A percentile compares a stretch with the other conserved stretches of the same genome.
phyloP scores from a whole-genome alignment of 1,140 invertebrate species.

The Macrobrachium rosenbergii region DNA sequence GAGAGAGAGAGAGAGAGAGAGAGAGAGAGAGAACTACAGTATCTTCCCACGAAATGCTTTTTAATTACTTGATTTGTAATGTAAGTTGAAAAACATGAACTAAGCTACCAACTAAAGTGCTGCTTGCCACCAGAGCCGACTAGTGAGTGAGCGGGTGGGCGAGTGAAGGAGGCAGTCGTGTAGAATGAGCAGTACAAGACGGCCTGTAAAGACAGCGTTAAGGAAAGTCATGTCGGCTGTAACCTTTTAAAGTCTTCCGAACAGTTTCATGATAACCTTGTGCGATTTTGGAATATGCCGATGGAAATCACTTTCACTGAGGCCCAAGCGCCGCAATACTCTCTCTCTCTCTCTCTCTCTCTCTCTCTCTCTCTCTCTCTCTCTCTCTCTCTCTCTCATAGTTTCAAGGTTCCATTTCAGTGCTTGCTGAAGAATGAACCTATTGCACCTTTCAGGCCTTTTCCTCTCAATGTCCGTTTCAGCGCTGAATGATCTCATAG shows the following conservation, averaged over 20 bases:
- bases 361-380: slow-evolving; percentile 36
- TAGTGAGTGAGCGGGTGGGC: background rate
- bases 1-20: background rate
- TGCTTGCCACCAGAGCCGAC: background rate
- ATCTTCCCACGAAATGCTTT: background rate
- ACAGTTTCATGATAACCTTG: too few species aligned
- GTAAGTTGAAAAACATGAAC: background rate
- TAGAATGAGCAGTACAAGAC: too few species aligned
- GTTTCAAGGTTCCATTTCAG: background rate
- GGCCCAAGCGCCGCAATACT: background rate
- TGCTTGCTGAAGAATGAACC: background rate
- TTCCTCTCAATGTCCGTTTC: too few species aligned
- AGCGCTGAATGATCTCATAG: too few species aligned
- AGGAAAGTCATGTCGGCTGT: background rate
- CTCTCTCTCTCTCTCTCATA: slow-evolving; percentile 17
- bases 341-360: slow-evolving; percentile 28
- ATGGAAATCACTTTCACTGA: slow-evolving; percentile 5
- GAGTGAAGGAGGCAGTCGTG: background rate
- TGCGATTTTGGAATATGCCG: too few species aligned
- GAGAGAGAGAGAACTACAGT: background rate
- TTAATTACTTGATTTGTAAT: background rate
- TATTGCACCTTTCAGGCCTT: background rate
- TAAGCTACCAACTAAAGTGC: too few species aligned
- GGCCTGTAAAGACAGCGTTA: background rate
- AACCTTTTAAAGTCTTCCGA: too few species aligned